These are phyloP conservation scores for Globia sparganii DNA, from an alignment of 2,888 invertebrate genomes.

Conservation along the genomic window DNA sequence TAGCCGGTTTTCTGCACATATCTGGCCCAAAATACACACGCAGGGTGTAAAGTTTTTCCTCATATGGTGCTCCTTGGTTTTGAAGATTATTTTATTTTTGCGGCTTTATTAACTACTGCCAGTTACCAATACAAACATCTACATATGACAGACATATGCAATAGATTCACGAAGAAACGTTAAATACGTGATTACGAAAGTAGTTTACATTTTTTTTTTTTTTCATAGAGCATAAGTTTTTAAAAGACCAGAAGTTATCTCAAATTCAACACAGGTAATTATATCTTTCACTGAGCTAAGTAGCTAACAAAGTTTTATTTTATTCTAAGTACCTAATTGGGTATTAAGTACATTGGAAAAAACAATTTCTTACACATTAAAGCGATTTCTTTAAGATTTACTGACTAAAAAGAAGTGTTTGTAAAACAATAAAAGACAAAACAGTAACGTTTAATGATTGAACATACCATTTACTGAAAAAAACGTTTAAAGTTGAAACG, in stretches of 20 bases:
- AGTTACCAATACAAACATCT: conserved; percentile 2
- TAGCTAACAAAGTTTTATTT: too few species aligned
- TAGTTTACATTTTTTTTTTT: too few species aligned
- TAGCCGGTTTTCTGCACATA: conserved; percentile 16
- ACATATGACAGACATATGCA: neutral
- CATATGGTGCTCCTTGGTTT: neutral
- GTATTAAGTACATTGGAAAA: too few species aligned
- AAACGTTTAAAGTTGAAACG: too few species aligned
- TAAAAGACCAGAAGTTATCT: neutral
- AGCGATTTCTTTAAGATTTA: too few species aligned
- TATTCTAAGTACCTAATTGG: too few species aligned
- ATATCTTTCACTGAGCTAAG: neutral
- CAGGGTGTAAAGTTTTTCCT: conserved; percentile 13
- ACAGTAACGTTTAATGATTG: too few species aligned
- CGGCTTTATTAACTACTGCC: neutral
- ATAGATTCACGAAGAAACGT: neutral
- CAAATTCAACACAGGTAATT: neutral
- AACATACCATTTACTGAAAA: too few species aligned
- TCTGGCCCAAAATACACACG: conserved; percentile 20
- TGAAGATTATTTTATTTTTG: conserved; percentile 3
- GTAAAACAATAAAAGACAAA: too few species aligned
- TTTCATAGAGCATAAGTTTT: neutral
- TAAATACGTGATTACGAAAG: neutral
- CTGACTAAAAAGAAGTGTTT: too few species aligned
- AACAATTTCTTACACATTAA: too few species aligned